Conservation (phyloP, 2,888 invertebrate species). For the Busseola fusca region DNA sequence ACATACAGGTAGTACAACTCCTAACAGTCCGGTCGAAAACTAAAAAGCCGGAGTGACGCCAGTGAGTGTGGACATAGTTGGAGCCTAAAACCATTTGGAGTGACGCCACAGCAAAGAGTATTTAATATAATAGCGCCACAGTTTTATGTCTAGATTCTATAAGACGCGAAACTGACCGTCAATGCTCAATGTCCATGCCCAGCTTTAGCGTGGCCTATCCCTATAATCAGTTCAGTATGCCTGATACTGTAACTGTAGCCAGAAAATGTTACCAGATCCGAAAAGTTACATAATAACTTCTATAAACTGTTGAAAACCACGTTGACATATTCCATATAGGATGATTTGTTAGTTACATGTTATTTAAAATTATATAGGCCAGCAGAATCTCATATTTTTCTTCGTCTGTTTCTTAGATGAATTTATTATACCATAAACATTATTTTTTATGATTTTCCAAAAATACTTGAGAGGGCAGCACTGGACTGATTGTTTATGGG, state of each 20-base stretch:
- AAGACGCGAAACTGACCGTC: no score
- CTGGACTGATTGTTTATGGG: slow-evolving; percentile 65
- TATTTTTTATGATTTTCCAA: slow-evolving; percentile 18
- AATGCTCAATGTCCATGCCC: no score
- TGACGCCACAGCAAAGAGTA: no score
- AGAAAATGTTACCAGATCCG: slow-evolving; percentile 5
- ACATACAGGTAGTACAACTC: no score
- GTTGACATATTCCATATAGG: no score
- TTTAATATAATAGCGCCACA: no score
- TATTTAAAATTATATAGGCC: background rate
- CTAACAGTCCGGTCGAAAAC: no score
- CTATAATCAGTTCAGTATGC: slow-evolving; percentile 1
- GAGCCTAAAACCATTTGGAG: no score
- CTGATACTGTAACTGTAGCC: background rate
- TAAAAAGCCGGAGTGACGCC: no score
- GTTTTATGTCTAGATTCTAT: no score
- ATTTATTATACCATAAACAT: slow-evolving; percentile 6
- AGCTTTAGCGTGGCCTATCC: background rate
- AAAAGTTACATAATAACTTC: background rate
- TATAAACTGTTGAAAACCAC: background rate
- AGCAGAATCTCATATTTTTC: background rate
- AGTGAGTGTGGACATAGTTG: no score
- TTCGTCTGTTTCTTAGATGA: background rate
- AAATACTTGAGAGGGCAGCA: slow-evolving; percentile 38
- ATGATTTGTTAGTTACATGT: background rate